A percentile compares a stretch with the other conserved stretches of the same genome.
phyloP scores from a whole-genome alignment of 2,113 vertebrate genomes.

The Tretioscincus oriximinensis region DNA sequence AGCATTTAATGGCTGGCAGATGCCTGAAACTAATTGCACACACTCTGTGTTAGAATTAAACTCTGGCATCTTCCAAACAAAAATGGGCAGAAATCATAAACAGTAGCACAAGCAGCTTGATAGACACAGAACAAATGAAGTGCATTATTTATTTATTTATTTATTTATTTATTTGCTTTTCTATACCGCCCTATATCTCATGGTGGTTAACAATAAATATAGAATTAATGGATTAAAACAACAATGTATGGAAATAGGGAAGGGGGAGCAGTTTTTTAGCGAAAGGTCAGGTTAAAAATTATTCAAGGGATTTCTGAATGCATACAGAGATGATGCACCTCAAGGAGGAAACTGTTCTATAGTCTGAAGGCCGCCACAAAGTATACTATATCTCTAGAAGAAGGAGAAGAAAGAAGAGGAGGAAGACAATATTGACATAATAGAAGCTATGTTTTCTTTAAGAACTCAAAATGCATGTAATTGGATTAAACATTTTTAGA shows the following conservation, averaged over 20 bases:
- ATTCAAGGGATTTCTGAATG: constrained; percentile 14
- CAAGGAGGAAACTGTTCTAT: too few relatives aligned
- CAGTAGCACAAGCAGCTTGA: constrained; percentile 47
- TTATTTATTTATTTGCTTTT: too few relatives aligned
- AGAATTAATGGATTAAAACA: too few relatives aligned
- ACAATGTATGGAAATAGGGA: not conserved
- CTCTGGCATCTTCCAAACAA: constrained; percentile 56
- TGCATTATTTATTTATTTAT: constrained; percentile 1
- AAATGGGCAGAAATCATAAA: constrained; percentile 57
- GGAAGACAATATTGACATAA: not conserved
- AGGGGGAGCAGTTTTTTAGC: not conserved
- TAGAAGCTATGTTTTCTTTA: not conserved
- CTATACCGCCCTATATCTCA: too few relatives aligned
- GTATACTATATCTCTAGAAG: constrained; percentile 18
- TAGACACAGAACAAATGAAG: constrained; percentile 45
- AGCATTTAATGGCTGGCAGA: constrained; percentile 60
- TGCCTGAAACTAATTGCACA: constrained; percentile 53
- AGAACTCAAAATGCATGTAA: too few relatives aligned
- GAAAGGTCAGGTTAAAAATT: too few relatives aligned
- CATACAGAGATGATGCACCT: too few relatives aligned
- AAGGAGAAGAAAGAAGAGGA: constrained; percentile 1
- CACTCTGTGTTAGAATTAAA: constrained; percentile 44
- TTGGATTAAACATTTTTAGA: too few relatives aligned
- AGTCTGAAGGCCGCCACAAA: too few relatives aligned
- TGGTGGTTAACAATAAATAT: too few relatives aligned